Base-by-base conservation (phyloP, 1,140 invertebrate genomes). In the Pseudomyrmex cubaensis region DNA sequence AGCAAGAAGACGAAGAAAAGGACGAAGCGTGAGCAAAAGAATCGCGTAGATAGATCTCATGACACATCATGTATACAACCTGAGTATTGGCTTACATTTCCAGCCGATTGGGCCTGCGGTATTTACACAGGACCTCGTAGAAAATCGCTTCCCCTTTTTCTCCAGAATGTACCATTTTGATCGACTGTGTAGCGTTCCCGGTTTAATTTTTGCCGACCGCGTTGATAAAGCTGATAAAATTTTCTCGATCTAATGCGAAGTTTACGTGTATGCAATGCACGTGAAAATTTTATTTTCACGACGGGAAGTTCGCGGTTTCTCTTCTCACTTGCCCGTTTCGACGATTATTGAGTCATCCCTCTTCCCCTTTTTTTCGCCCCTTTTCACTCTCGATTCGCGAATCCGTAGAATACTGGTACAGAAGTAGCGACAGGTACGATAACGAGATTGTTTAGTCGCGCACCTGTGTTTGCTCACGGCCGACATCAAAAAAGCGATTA, bases 381-480 rank as follows among this genome's bases (percentile, higher is more conserved):
- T 64, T 25, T 59, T 48, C 35, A 35, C 35, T 35, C 35, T 67
- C 12, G 64, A 75, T 35, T 64, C n/a, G 75, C 22, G 83, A 80
- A 80, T 62, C 72, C 83, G 59, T 44, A 64, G 77, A 52, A 64
- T 74, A 63, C 50, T 64, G 48, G 70, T 75, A 44, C 35, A 50
- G 48, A 59, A 57, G 35, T 61, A 35, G n/a, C 61, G 77, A 54
- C 57, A 82, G 70, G 57, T 62, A 75, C 70, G 35, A 62, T 12
- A 52, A 7, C 8, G 35, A 35, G 54, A 22, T 48, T 17, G 20
- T 72, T 54, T 82, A 15, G 7, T 50, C 74, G 85, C 82, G 85
- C 93, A 94, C 93, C 93, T 94, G 93, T 94, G 92, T 94, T 94
- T 94, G 87, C 92, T 89, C 84, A 82, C 92, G 92, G 92, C 90